Evolutionary conservation across 30 jellyfish, hydroid and myxozoan genomes (phyloP).

Genomic region (Hydractinia echinata): DNA sequence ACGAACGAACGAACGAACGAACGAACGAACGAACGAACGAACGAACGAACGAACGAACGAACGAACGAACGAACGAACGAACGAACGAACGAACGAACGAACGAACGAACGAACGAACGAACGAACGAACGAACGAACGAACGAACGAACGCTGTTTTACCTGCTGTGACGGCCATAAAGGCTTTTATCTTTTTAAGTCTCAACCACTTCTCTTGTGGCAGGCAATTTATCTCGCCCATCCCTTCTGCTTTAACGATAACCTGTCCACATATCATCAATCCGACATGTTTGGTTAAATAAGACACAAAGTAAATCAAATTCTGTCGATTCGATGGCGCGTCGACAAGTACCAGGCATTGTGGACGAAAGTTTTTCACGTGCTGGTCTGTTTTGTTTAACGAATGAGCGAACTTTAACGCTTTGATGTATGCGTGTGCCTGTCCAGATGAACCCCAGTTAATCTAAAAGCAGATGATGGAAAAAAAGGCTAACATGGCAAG

Average conservation of each 20-base stretch:
- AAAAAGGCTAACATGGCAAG: too few species aligned
- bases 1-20: too few species aligned
- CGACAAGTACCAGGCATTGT: constrained; percentile 74
- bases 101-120: too few species aligned
- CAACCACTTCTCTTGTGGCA: constrained; percentile 23
- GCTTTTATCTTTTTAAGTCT: constrained; percentile 16
- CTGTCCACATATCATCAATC: constrained; percentile 83
- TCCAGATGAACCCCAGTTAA: constrained; percentile 96
- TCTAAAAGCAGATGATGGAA: constrained; percentile 26
- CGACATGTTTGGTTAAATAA: constrained; percentile 70
- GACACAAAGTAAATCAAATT: constrained; percentile 69
- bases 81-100: too few species aligned
- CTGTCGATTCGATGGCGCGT: constrained; percentile 66
- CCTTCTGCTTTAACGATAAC: constrained; percentile 49
- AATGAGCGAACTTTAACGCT: constrained; percentile 62
- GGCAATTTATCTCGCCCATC: neutral
- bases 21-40: too few species aligned
- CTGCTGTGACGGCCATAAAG: constrained; percentile 17
- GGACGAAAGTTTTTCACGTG: constrained; percentile 88
- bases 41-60: too few species aligned
- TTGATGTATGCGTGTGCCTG: constrained; percentile 81
- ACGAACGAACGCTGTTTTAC: neutral
- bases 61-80: too few species aligned
- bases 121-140: too few species aligned
- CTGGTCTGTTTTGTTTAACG: constrained; percentile 57